A percentile compares a stretch with the other conserved stretches of the same genome.
Evolutionary conservation across 1,140 invertebrate genomes (phyloP).

Genomic region (Scylla paramamosain): DNA sequence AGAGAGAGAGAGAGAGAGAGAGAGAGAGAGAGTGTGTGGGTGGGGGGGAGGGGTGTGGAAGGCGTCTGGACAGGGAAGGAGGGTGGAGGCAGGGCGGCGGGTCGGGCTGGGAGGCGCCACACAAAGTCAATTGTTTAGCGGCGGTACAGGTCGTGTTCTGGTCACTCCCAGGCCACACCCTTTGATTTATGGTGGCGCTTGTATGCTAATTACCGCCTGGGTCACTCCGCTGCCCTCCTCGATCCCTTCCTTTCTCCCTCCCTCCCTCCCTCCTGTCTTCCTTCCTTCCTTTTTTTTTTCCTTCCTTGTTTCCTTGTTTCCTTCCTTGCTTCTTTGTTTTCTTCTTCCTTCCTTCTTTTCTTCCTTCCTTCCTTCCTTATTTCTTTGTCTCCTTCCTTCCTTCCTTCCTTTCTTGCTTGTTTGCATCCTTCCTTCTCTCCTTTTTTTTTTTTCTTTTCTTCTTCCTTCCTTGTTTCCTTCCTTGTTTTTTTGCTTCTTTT

Average conservation of each 20-base stretch:
- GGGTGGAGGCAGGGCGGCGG: neutral
- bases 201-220: constrained; percentile 31
- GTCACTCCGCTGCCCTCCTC: neutral
- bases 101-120: neutral
- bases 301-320: no score
- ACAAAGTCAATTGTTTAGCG: constrained; percentile 15
- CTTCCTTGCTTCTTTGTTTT: no score
- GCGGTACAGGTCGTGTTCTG: constrained; percentile 29
- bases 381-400: no score
- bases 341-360: no score
- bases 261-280: neutral
- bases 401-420: no score
- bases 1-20: neutral
- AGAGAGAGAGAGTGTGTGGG: neutral
- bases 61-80: neutral
- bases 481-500: no score
- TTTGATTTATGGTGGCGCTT: constrained; percentile 43
- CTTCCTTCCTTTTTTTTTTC: no score
- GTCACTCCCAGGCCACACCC: constrained; percentile 55
- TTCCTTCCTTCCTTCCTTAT: no score
- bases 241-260: neutral
- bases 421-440: no score
- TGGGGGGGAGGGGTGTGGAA: neutral
- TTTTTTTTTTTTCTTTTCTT: no score
- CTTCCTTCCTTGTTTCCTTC: no score